Conservation (phyloP, 1,140 invertebrate genomes). For the Aphelenchoides besseyi region DNA sequence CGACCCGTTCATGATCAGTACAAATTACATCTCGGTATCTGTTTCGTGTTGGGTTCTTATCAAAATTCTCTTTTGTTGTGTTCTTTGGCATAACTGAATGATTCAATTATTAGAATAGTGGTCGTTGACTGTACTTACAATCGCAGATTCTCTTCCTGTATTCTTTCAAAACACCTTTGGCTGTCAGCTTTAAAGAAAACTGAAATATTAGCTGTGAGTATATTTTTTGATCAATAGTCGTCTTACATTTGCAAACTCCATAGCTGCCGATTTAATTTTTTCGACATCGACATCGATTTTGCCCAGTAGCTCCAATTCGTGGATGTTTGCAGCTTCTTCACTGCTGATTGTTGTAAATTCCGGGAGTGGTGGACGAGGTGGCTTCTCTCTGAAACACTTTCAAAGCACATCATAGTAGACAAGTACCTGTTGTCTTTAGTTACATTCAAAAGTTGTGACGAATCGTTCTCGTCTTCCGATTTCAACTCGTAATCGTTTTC, state of each 20-base stretch:
- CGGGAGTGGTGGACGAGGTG: background rate
- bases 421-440: too few relatives aligned
- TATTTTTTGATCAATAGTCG: background rate
- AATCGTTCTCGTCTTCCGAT: too few relatives aligned
- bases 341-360: background rate
- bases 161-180: background rate
- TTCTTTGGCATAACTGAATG: background rate
- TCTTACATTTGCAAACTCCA: background rate
- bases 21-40: slow-evolving; percentile 41
- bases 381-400: background rate
- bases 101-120: background rate
- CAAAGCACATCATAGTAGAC: too few relatives aligned
- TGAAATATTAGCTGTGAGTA: background rate
- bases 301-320: background rate
- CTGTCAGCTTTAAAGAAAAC: background rate
- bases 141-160: background rate
- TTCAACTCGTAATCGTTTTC: too few relatives aligned
- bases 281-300: background rate
- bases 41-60: slow-evolving; percentile 36
- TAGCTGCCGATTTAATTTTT: background rate
- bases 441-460: too few relatives aligned
- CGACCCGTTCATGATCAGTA: slow-evolving; percentile 22
- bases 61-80: slow-evolving; percentile 2
- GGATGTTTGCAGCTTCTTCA: background rate
- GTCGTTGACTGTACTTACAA: background rate